Evolutionary conservation across 2,888 invertebrate genomes (phyloP).

Genomic region (Entomobrya proxima): DNA sequence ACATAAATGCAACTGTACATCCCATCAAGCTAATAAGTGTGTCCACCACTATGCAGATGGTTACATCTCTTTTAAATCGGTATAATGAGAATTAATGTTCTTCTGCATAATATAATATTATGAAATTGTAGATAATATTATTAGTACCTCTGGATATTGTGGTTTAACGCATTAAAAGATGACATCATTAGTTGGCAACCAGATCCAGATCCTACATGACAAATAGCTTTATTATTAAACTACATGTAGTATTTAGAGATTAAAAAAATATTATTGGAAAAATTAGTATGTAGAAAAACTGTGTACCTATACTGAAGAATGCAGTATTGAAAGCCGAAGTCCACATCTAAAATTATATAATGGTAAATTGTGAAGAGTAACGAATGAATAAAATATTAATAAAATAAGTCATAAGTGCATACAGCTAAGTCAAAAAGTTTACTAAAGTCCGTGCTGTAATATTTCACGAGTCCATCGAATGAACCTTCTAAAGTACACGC

Average conservation of each 20-base stretch:
- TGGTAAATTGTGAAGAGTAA: background rate
- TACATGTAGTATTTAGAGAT: too few relatives aligned
- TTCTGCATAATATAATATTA: too few relatives aligned
- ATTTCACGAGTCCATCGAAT: background rate
- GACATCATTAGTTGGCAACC: slow-evolving; percentile 37
- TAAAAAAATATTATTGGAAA: too few relatives aligned
- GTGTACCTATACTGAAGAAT: slow-evolving; percentile 7
- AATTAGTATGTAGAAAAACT: too few relatives aligned
- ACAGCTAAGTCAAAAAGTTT: slow-evolving; percentile 14
- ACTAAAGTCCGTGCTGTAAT: background rate
- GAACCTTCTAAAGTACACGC: slow-evolving; percentile 42
- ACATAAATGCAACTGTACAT: background rate
- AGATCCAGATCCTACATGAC: too few relatives aligned
- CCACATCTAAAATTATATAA: slow-evolving; percentile 25
- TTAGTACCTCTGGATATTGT: background rate
- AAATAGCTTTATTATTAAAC: too few relatives aligned
- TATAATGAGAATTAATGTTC: background rate
- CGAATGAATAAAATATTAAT: background rate
- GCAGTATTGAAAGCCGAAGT: background rate
- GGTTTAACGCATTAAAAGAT: slow-evolving; percentile 21
- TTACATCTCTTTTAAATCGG: background rate
- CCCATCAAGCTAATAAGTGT: background rate
- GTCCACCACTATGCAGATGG: background rate
- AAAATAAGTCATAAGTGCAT: background rate
- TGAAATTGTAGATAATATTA: background rate